Conservation (phyloP, 2,113 vertebrate species). For the Muntiacus muntjak region DNA sequence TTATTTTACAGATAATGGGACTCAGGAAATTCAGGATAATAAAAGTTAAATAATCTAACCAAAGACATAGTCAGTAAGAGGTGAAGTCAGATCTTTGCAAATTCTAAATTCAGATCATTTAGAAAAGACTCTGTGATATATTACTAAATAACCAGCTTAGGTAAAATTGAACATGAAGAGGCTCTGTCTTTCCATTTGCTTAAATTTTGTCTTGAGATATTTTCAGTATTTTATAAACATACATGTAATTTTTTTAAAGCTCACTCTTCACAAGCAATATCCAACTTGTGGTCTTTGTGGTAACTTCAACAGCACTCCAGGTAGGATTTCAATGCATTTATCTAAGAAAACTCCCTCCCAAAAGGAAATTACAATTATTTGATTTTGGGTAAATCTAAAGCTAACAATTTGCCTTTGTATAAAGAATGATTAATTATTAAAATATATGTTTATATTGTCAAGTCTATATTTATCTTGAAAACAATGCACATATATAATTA, state of each 20-base stretch:
- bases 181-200: neutral
- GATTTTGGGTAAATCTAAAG: neutral
- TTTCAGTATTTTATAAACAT: constrained; percentile 26
- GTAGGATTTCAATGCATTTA: constrained; percentile 46
- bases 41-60: neutral
- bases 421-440: neutral
- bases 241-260: constrained; percentile 52
- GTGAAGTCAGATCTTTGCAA: neutral
- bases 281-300: constrained; percentile 75
- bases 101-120: neutral
- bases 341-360: neutral
- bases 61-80: neutral
- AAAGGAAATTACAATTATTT: neutral
- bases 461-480: neutral
- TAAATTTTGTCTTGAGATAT: neutral
- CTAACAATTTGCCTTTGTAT: neutral
- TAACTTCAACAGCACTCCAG: constrained; percentile 61
- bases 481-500: neutral
- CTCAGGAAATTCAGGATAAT: neutral
- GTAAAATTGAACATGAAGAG: neutral
- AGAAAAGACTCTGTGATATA: neutral
- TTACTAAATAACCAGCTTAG: neutral
- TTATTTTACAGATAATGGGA: neutral
- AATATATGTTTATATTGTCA: neutral
- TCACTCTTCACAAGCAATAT: constrained; percentile 64